Percentiles rank a stretch among this genome's conserved stretches.
These are phyloP conservation scores for Phyllotis vaccarum DNA, from an alignment of 2,797 vertebrate species.

Conservation along the genomic window DNA sequence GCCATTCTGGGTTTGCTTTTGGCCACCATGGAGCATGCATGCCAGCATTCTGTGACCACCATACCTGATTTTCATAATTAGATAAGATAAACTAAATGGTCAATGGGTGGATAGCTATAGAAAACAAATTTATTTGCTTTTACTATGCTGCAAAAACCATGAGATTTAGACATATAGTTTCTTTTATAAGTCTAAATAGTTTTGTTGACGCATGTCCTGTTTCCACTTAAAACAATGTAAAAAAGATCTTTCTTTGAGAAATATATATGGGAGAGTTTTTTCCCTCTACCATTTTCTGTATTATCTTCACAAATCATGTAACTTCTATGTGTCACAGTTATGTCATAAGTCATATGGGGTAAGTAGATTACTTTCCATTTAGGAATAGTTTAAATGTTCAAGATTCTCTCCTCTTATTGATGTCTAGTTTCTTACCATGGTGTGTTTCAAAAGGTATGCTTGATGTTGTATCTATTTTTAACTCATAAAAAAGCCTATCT, in stretches of 20 bases:
- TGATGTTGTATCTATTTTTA: neutral
- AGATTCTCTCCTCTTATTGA: neutral
- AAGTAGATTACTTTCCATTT: neutral
- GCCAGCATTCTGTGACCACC: neutral
- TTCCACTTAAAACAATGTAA: neutral
- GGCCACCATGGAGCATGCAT: neutral
- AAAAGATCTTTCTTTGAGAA: neutral
- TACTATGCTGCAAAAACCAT: neutral
- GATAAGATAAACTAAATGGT: conserved; percentile 14
- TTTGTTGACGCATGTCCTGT: neutral
- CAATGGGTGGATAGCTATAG: neutral
- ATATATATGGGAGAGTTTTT: neutral
- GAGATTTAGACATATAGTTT: conserved; percentile 50
- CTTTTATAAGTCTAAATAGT: neutral
- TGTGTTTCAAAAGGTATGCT: neutral
- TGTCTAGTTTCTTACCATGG: neutral
- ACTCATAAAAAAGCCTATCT: neutral
- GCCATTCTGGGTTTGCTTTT: neutral
- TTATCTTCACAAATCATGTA: neutral
- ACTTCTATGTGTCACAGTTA: neutral
- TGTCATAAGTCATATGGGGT: neutral
- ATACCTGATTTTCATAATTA: conserved; percentile 53
- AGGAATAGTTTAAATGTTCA: neutral
- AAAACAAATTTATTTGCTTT: conserved; percentile 31
- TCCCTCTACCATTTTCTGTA: neutral